Percentiles rank a stretch among this genome's conserved stretches.
Evolutionary conservation across 2,113 vertebrate species (phyloP).

Genomic region (Ellobius talpinus): DNA sequence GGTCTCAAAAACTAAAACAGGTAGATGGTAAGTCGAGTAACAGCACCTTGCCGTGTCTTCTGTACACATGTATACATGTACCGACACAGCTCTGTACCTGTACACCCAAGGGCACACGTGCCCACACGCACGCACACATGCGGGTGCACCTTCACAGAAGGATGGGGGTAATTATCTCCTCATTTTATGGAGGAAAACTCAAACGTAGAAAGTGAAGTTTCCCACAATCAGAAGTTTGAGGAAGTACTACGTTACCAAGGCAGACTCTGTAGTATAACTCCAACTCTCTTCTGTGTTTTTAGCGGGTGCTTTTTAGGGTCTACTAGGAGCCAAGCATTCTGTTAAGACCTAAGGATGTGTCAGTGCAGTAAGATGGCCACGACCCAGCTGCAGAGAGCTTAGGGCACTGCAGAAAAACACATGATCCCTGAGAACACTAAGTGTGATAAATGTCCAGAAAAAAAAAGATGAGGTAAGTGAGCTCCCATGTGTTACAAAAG

Average conservation of each 20-base stretch:
- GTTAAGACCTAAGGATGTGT: background rate
- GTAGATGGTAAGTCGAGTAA: background rate
- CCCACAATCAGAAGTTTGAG: background rate
- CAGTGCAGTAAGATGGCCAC: background rate
- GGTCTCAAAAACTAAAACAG: background rate
- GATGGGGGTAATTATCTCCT: background rate
- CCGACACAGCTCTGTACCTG: fast-evolving
- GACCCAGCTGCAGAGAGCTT: background rate
- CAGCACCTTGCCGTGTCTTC: background rate
- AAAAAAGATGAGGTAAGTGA: background rate
- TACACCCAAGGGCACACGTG: too few species aligned
- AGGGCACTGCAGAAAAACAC: background rate
- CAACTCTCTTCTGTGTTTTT: background rate
- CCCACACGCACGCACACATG: too few species aligned
- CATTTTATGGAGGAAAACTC: constrained; percentile 27
- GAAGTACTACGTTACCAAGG: background rate
- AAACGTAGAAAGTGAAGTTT: background rate
- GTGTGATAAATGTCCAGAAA: background rate
- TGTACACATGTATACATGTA: background rate
- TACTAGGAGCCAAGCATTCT: background rate
- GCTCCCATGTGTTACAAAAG: background rate
- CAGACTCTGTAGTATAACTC: background rate
- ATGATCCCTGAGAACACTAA: background rate
- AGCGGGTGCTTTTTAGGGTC: background rate
- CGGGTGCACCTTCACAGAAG: background rate